phyloP scores from a whole-genome alignment of 2,113 vertebrate genomes.

The Rafetus swinhoei region DNA sequence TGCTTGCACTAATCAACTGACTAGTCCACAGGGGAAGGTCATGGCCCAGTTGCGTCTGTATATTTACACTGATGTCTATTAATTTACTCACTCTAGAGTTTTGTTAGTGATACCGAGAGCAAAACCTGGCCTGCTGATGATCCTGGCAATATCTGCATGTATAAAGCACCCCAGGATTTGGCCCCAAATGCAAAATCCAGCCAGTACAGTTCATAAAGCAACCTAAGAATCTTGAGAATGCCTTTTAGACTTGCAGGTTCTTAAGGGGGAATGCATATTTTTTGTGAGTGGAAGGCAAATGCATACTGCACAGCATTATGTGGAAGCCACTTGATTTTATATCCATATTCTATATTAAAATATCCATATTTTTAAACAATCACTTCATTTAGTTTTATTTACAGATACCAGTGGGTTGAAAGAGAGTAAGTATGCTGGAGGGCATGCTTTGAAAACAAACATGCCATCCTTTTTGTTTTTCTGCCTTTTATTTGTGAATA shows the following conservation, averaged over 20 bases:
- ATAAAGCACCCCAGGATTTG: not conserved
- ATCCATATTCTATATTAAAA: not conserved
- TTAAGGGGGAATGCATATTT: not conserved
- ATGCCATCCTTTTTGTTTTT: not conserved
- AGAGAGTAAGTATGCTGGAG: not conserved
- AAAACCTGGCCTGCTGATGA: not conserved
- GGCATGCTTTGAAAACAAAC: not conserved
- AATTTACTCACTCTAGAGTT: not conserved
- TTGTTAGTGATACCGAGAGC: not conserved
- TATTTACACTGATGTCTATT: slow-evolving; percentile 1
- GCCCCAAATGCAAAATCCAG: not conserved
- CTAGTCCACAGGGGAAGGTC: not conserved
- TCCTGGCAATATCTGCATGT: not conserved
- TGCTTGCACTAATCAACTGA: slow-evolving; percentile 12
- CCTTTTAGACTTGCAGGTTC: not conserved
- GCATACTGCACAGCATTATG: not conserved
- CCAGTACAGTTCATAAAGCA: not conserved
- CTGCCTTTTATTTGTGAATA: not conserved
- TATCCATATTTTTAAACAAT: not conserved
- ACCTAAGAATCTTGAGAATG: not conserved
- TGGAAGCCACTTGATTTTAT: not conserved
- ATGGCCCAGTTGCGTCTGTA: slow-evolving; percentile 5
- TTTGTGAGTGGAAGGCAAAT: not conserved
- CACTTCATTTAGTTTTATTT: slow-evolving; percentile 11
- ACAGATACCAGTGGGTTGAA: not conserved